Base-by-base conservation (phyloP, 2,113 vertebrate species). In the Pseudorasbora parva region DNA sequence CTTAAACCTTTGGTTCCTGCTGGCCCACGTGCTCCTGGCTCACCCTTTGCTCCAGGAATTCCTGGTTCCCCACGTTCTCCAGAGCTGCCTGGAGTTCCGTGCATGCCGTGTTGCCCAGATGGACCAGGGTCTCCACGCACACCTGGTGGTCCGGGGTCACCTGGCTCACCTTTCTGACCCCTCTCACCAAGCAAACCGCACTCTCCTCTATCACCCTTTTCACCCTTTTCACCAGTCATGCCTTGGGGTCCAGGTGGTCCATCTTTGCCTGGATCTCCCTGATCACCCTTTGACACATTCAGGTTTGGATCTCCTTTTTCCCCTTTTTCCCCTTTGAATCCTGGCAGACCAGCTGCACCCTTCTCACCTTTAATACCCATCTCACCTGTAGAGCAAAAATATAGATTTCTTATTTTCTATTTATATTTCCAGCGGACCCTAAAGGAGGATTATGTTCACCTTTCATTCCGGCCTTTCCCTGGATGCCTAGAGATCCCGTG, bases 401-500 rank as follows among this genome's bases (percentile, higher is more conserved):
- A 84, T 51, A 14, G 8, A 25, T 59, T 72, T 5, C 30, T 62
- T 62, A 51, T 56, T 43, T 33, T 64, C 30, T 5, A 43, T 66
- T 79, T 49, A 30, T 21, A n/a, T 73, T 45, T 37, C 57, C 23
- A 41, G 7, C 4, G 5, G 9, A 84, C 57, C 11, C 30, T 33
- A 37, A 33, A 72, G 14, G 54, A 8, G 25, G 25, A 62, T 30
- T 47, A 47, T 66, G 8, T 71, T 0, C 92, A 97, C 98, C 98
- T 97, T 94, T 96, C 83, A 92, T 94, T 85, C 96, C 97, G 21
- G 94, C 94, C 89, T 96, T 98, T 56, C 98, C 98, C n/a, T 94
- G 92, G 60, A 92, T 92, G n/a, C 98, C 98, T 1, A 95, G 92
- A 83, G 85, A 41, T 25, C 98, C 98, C 2, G 85, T 86, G 2